Conservation (phyloP, 2,888 invertebrate genomes). For the Polydesmus complanatus region DNA sequence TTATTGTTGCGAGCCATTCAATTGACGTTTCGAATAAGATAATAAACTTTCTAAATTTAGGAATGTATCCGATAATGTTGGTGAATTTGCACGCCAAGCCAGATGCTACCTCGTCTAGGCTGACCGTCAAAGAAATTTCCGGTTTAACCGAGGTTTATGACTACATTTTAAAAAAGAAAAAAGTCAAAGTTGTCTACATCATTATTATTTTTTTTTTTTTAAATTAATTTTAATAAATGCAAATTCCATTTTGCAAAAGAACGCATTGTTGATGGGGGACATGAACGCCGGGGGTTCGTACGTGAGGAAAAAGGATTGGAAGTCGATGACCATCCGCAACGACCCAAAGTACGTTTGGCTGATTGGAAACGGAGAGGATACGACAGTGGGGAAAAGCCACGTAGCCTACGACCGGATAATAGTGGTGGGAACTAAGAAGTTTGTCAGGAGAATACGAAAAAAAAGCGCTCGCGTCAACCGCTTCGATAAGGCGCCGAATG, state of each 20-base stretch:
- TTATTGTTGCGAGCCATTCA: too few species aligned
- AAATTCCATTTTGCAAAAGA: conserved; percentile 6
- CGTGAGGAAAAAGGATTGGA: conserved; percentile 19
- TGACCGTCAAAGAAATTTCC: conserved; percentile 19
- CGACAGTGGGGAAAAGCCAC: conserved; percentile 14
- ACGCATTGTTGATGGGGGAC: conserved; percentile 21
- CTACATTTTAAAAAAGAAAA: conserved; percentile 13
- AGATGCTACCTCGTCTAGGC: conserved; percentile 16
- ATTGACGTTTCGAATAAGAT: too few species aligned
- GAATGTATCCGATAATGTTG: too few species aligned
- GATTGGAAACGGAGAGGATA: conserved; percentile 19
- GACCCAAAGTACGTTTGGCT: conserved; percentile 19
- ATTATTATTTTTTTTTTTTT: neutral
- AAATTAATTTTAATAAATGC: neutral
- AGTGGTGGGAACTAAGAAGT: conserved; percentile 19
- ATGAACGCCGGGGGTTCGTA: conserved; percentile 20
- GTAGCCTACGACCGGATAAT: conserved; percentile 20
- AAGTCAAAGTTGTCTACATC: conserved; percentile 14
- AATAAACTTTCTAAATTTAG: neutral
- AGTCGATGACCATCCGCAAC: conserved; percentile 17
- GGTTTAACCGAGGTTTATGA: conserved; percentile 19
- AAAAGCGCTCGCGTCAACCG: conserved; percentile 7
- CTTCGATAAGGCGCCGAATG: neutral
- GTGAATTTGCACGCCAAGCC: conserved; percentile 5
- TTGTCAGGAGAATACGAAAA: too few species aligned